Base-by-base conservation (phyloP, 2,888 invertebrate species). In the Andrena dorsata region DNA sequence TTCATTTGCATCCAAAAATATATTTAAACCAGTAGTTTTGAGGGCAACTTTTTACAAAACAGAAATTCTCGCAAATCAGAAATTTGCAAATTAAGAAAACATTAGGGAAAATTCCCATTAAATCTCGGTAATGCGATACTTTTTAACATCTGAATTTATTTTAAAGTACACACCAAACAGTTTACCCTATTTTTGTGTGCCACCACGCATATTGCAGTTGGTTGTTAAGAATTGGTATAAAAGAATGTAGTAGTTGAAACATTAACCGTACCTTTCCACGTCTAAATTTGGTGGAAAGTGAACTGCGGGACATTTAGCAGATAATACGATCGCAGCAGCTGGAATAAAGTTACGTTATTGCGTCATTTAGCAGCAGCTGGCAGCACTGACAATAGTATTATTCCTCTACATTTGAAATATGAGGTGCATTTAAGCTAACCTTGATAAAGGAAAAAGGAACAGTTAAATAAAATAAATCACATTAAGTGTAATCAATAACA, bases 311-410 rank as follows among this genome's bases (percentile, higher is more conserved):
- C 74, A 68, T 68, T 81, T 80, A 80, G 63, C 81, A 71, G 81
- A 80, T 80, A 80, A 74, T 80, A 73, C 41, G 73, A 79, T 78
- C 60, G 56, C 76, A 64, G 76, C 86, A 80, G 75, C 81, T 83
- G 84, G 73, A 77, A 60, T 75, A 80, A 77, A 80, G 85, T 85
- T 82, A 84, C 69, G 82, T 82, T 79, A 72, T 63, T 82, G 80
- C 77, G 74, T 77, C 80, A 77, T 81, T 86, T 84, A 84, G 84
- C 64, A 84, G 72, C 86, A 86, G 77, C 84, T 78, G 76, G 70
- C 68, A 76, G 68, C 82, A 72, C 41, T 69, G 82, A 83, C 83
- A 83, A 83, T 83, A 66, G 83, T 74, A 82, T 82, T 82, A 83
- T 74, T 70, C 49, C 66, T 28, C 26, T 47, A 64, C 81, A 74